Evolutionary conservation across 2,888 invertebrate species (phyloP).

Genomic region (Exephanes ischioxanthus): DNA sequence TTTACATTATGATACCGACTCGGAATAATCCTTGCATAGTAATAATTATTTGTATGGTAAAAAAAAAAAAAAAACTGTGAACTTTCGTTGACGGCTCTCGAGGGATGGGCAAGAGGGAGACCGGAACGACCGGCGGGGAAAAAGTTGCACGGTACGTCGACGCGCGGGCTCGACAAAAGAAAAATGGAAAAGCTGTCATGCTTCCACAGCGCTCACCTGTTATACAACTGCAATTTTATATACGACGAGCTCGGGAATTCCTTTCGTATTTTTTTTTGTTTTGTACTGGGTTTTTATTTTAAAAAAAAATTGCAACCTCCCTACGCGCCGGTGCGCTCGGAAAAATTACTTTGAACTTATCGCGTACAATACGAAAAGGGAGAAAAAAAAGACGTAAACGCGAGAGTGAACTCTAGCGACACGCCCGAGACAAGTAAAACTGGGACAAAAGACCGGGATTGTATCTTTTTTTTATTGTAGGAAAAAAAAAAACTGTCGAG

Average conservation of each 20-base stretch:
- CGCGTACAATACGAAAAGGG: conserved; percentile 17
- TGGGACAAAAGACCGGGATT: conserved; percentile 37
- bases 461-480: conserved; percentile 12
- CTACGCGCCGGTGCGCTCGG: conserved; percentile 29
- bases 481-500: conserved; percentile 18
- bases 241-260: conserved; percentile 12
- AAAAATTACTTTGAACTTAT: conserved; percentile 57
- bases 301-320: conserved; percentile 18
- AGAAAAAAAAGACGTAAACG: conserved; percentile 7
- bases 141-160: conserved; percentile 17
- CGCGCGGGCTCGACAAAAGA: conserved; percentile 19
- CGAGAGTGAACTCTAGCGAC: conserved; percentile 16
- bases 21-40: neutral
- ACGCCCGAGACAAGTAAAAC: conserved; percentile 17
- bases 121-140: neutral
- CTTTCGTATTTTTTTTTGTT: conserved; percentile 28
- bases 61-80: conserved; percentile 6
- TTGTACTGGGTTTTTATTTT: conserved; percentile 8
- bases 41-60: neutral
- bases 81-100: conserved; percentile 18
- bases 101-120: neutral
- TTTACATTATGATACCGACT: neutral
- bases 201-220: conserved; percentile 25
- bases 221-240: conserved; percentile 37
- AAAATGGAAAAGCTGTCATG: conserved; percentile 40